Evolutionary conservation across 2,797 vertebrate genomes (phyloP).

Genomic region (Taenioides sp.): DNA sequence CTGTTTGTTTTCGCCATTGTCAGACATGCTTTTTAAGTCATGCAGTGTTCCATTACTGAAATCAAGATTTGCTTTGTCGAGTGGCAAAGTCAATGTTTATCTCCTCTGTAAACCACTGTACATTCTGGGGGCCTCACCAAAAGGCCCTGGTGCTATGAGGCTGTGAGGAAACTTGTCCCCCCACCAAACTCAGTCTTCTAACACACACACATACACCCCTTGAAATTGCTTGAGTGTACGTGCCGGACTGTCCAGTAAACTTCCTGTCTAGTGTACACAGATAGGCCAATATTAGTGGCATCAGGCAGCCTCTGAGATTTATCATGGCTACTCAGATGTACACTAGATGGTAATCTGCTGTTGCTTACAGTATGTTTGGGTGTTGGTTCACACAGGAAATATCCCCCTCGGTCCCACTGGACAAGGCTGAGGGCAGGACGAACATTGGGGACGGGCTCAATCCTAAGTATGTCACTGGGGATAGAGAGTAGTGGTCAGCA

Average conservation of each 20-base stretch:
- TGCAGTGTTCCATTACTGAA: conserved; percentile 56
- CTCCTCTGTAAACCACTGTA: conserved; percentile 71
- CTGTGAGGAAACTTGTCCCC: conserved; percentile 63
- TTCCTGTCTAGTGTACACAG: conserved; percentile 77
- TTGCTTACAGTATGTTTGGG: conserved; percentile 67
- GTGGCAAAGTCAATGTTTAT: conserved; percentile 76
- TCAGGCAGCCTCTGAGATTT: conserved; percentile 70
- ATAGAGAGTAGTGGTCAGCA: conserved; percentile 41
- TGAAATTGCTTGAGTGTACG: conserved; percentile 66
- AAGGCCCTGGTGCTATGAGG: conserved; percentile 70
- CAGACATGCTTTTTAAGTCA: conserved; percentile 47
- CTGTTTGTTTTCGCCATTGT: conserved; percentile 45
- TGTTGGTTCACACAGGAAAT: conserved; percentile 81
- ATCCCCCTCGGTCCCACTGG: conserved; percentile 65
- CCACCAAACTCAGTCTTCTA: conserved; percentile 11
- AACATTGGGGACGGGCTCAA: conserved; percentile 56
- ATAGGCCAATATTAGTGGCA: conserved; percentile 73
- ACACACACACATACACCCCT: conserved; percentile 32
- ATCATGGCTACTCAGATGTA: conserved; percentile 63
- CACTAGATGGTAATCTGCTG: conserved; percentile 66
- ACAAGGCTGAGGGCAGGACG: conserved; percentile 56
- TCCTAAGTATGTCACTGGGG: conserved; percentile 49
- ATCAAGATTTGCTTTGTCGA: conserved; percentile 56
- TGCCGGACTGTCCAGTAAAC: conserved; percentile 74
- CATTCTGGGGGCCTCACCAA: conserved; percentile 65